Base-by-base conservation (phyloP, 2,888 invertebrate genomes). In the Andricus curvator region DNA sequence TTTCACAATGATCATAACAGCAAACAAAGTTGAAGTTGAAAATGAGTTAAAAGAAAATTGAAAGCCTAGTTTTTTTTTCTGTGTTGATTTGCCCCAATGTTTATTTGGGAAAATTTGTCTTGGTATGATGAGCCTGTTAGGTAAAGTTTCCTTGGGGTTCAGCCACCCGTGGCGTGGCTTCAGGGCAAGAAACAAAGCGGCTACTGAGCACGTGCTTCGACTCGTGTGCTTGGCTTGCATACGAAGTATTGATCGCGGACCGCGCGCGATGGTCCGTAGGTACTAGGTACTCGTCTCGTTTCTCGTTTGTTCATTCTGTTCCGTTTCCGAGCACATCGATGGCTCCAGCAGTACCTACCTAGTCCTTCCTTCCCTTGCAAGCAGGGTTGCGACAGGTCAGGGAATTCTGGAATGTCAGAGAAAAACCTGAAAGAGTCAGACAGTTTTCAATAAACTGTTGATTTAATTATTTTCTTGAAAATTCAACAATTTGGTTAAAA, bases 231-330 rank as follows among this genome's bases (percentile, higher is more conserved):
- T 84, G 85, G 80, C 83, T 86, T 84, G 85, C 88, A 85, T 84
- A 84, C 81, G 70, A 83, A 87, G 90, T 90, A 90, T 90, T 90
- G 90, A 90, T 90, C 90, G 90, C 86, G 86, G 85, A 80, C 85
- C 87, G 85, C 85, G 85, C 87, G 85, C 85, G 85, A 56, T 68
- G 88, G 87, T 77, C 33, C 48, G 48, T 17, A 48, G 48, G 48
- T 17, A 48, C 48, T 48, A 3, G 15, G 48, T 48, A 48, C 48
- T 48, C 48, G 48, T 48, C 15, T 15, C 13, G 11, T 15, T 2
- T 44, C 15, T 44, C 17, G 37, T 37, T 89, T 82, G 86, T 86
- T 84, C 85, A 88, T 89, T 89, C 86, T 86, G 84, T 82, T 84
- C 84, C 82, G 62, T 51, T 51, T 13, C 82, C 82, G 83, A 83